These are phyloP conservation scores for Chondrosia reniformis DNA, from an alignment of 37 sponge, comb jelly and placozoan species.

Conservation along the genomic window DNA sequence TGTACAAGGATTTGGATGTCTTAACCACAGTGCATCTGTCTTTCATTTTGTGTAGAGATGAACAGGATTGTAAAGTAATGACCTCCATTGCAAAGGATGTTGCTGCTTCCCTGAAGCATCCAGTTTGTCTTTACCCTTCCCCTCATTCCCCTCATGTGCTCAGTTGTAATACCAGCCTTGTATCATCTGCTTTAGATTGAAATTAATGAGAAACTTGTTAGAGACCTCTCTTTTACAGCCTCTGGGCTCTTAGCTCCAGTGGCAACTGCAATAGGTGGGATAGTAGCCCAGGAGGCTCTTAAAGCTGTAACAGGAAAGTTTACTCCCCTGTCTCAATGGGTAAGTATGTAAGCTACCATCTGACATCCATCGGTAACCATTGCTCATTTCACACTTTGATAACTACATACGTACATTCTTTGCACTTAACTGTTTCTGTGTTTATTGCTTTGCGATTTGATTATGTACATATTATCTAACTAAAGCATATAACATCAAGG, in stretches of 20 bases:
- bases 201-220: constrained; percentile 33
- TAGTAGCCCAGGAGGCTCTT: constrained; percentile 92
- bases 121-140: too few species aligned
- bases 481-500: too few species aligned
- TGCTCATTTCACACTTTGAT: background rate
- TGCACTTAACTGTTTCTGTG: too few species aligned
- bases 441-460: too few species aligned
- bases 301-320: constrained; percentile 93
- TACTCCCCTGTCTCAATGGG: constrained; percentile 90
- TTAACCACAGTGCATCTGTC: too few species aligned
- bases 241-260: constrained; percentile 71
- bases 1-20: too few species aligned
- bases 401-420: constrained; percentile 14
- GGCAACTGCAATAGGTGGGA: constrained; percentile 73
- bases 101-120: too few species aligned
- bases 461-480: too few species aligned
- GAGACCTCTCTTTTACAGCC: constrained; percentile 43
- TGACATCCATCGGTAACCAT: background rate
- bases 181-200: background rate
- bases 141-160: too few species aligned
- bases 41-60: too few species aligned
- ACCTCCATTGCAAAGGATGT: too few species aligned
- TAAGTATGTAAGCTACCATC: constrained; percentile 21
- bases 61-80: too few species aligned
- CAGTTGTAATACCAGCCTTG: background rate